Conservation (phyloP, 2,797 vertebrate species). For the Lophotriccus pileatus region DNA sequence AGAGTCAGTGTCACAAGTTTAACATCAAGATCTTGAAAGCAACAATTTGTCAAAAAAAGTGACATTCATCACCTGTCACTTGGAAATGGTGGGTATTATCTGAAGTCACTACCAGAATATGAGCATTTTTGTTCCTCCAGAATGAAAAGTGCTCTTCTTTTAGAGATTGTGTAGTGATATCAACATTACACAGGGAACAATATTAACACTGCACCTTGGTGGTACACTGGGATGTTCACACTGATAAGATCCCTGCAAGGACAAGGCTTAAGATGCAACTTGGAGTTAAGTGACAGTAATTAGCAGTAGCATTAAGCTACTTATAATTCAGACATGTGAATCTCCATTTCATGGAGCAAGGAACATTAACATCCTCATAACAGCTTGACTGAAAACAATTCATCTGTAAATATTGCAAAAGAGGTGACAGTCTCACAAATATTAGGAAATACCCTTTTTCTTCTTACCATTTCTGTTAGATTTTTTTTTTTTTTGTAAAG, state of each 20-base stretch:
- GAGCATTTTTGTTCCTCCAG: not conserved
- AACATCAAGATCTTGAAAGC: not conserved
- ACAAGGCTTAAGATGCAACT: not conserved
- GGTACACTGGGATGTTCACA: not conserved
- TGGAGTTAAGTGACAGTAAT: not conserved
- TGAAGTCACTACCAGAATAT: not conserved
- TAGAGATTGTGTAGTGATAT: not conserved
- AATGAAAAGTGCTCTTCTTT: not conserved
- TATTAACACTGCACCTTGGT: not conserved
- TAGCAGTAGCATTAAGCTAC: not conserved
- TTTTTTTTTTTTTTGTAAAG: not conserved
- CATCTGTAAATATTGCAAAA: not conserved
- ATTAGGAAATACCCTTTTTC: not conserved
- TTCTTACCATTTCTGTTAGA: not conserved
- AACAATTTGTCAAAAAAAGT: not conserved
- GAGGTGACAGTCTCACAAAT: not conserved
- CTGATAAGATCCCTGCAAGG: not conserved
- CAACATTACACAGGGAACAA: not conserved
- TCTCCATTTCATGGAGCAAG: not conserved
- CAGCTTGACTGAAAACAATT: not conserved
- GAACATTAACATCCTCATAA: not conserved
- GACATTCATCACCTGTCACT: not conserved
- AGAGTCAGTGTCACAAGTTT: not conserved
- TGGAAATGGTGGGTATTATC: not conserved
- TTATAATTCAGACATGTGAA: not conserved